Base-by-base conservation (phyloP, 2,797 vertebrate genomes). In the Prunella strophiata region DNA sequence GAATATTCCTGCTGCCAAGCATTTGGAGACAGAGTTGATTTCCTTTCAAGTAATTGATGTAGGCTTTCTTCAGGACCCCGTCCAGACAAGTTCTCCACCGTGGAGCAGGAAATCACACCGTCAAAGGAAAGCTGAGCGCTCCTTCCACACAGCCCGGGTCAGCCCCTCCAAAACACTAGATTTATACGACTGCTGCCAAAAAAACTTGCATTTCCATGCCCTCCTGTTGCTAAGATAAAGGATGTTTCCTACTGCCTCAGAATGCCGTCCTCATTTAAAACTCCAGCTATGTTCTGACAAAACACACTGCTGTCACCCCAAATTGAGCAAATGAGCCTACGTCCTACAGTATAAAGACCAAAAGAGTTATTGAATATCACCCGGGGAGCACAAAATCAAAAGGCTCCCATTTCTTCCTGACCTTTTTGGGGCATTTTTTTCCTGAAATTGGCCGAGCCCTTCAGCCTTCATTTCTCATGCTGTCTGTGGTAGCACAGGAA, bases 281-380 rank as follows among this genome's bases (percentile, higher is more conserved):
- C 97, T 95, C 97, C 96, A 90, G 97, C 97, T 96, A 97, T 55
- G 95, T 95, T 95, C 97, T 91, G 97, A 98, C 98, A 98, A 98
- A 98, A 98, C 97, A 96, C 29, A 94, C 91, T 96, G 98, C 98
- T 98, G 97, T 98, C 98, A 97, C 97, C 97, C 97, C 97, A 97
- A 97, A 98, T 98, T 92, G 97, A 98, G 98, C 98, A 97, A 98
- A 98, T 96, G 96, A 97, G 97, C 92, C 95, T 95, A 93, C 83
- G 97, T 98, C 94, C 94, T 96, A 93, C 96, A 92, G 96, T 89
- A 97, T 96, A 97, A 97, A 98, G 98, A 97, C 96, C 88, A 95
- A 96, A 98, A 98, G 97, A 98, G 98, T 98, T 99, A 99, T 98
- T 98, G 98, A 98, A 98, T 98, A 98, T 98, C 98, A 98, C 98